Evolutionary conservation across 2,888 invertebrate species (phyloP), one percentile per base, ranked within the genome.

Genomic region (Empis livida): DNA sequence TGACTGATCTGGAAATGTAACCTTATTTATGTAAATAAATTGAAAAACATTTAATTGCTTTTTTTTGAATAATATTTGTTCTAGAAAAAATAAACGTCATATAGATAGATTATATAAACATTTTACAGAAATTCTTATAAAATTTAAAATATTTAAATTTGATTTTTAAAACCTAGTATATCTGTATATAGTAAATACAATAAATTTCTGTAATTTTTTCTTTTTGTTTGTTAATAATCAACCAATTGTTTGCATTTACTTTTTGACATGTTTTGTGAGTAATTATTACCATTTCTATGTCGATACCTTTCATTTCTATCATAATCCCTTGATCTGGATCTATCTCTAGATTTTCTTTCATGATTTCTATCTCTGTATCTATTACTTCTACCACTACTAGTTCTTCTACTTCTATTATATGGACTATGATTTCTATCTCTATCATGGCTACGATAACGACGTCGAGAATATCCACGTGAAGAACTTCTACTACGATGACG

Each of bases 381-480:
- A 51, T 16, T 13, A 23, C n/a, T 41, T 5, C 14, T 41, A 14
- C 40, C 32, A 20, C 17, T 37, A 8, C n/a, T n/a, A 10, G n/a
- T 32, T 20, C 37, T 32, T 44, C 48, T 52, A 2, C 50, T 50
- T 0, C 54, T 52, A 6, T 49, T 45, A 1, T 54, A 44, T n/a
- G 51, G 55, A 31, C 50, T 46, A 10, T 46, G 44, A 42, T 43
- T 13, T 35, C 53, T 51, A 6, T 54, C 58, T 35, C 53, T 51
- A 6, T 54, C 58, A 1, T 57, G 57, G 51, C 57, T 57, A 13
- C 51, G 49, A 14, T 23, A 46, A 17, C 54, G 43, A 20, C 27
- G 20, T n/a, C 10, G 20, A 3, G 17, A 13, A 17, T 39, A 17
- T 39, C 11, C 17, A 5, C 41, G 31, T 35, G 42, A 42, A n/a